Base-by-base conservation (phyloP, 2,113 vertebrate species). In the Tamias sibiricus region DNA sequence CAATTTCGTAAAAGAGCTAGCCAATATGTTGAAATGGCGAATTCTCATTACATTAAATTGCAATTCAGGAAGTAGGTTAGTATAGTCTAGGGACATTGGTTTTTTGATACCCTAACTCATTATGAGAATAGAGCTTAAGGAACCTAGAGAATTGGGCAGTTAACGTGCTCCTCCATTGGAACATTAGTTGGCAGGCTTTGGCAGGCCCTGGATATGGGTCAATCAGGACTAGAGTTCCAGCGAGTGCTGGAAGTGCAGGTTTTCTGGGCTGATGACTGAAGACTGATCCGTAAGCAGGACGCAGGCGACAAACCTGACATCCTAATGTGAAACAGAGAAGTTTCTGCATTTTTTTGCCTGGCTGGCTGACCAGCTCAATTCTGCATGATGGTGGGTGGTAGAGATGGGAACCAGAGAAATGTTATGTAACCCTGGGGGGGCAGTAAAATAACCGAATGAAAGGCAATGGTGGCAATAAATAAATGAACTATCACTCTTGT, bases 41-140 rank as follows among this genome's bases (percentile, higher is more conserved):
- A 42, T 79, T 97, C 92, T 94, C 80, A 94, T 90, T 84, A 92
- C 12, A 83, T 54, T 84, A 94, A 90, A 92, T 92, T 92, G 66
- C 62, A 92, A 54, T 94, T 92, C 37, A 37, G 66, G 76, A 97
- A 97, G 49, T 89, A 87, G 87, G 90, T 96, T 97, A 97, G 80
- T 84, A 24, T 28, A 62, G 66, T 92, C 44, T 22, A 52, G 71
- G 57, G 87, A 93, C 59, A 76, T 57, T 92, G n/a, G 42, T 54
- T 95, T 82, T 86, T 64, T 92, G 62, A 90, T 92, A 47, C 26
- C 35, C 42, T 91, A 75, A 86, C 64, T 93, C 49, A 66, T 91
- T 90, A 87, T 80, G 66, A 66, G 84, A 91, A 57, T 37, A 82
- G 68, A 85, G 72, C 72, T 91, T 68, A 68, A 71, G 85, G 44